Conservation (phyloP, 2,888 invertebrate genomes). For the Geophilus truncorum region DNA sequence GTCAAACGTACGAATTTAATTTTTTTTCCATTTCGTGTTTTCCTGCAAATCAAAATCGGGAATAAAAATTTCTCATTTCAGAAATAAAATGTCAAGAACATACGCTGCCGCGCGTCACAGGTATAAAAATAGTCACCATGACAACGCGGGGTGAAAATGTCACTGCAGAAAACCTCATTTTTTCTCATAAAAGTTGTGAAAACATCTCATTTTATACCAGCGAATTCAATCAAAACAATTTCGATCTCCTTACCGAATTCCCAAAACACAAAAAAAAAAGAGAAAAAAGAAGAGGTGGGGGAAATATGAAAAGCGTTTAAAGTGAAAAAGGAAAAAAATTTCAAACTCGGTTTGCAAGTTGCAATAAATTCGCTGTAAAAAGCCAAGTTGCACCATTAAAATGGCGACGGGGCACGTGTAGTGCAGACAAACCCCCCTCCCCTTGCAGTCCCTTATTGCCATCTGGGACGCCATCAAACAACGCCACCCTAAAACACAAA, state of each 20-base stretch:
- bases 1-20: neutral
- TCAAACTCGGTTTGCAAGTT: slow-evolving; percentile 6
- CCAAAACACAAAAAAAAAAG: neutral
- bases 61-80: neutral
- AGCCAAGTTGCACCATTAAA: slow-evolving; percentile 28
- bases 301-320: neutral
- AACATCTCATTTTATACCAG: neutral
- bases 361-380: slow-evolving; percentile 30
- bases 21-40: neutral
- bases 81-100: neutral
- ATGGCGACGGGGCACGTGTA: slow-evolving; percentile 20
- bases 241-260: neutral
- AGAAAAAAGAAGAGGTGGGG: neutral
- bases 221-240: neutral
- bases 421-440: neutral
- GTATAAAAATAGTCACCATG: neutral
- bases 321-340: neutral
- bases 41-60: neutral
- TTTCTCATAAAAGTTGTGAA: neutral
- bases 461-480: slow-evolving; percentile 1
- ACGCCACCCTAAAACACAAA: slow-evolving; percentile 30
- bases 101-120: neutral
- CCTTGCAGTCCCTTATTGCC: neutral
- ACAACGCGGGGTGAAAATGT: neutral
- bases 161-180: neutral